Evolutionary conservation across 1,140 invertebrate genomes (phyloP).

Genomic region (Diachasma alloeum): DNA sequence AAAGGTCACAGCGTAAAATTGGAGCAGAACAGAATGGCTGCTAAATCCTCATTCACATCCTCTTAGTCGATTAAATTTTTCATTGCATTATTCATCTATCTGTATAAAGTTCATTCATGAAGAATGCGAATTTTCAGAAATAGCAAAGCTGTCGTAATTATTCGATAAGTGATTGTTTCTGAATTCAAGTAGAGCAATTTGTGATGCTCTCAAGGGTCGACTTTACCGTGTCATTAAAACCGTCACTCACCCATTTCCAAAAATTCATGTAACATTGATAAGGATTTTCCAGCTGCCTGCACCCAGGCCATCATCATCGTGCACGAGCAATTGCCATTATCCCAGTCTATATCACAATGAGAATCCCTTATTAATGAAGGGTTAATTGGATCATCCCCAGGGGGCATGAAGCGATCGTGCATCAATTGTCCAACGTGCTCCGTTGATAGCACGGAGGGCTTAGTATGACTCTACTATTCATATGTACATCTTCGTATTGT

Average conservation of each 20-base stretch:
- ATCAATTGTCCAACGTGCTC: conserved; percentile 24
- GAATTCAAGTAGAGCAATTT: too few relatives aligned
- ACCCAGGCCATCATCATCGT: conserved; percentile 19
- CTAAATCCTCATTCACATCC: too few relatives aligned
- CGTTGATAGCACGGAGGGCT: background rate
- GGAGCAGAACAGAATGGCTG: too few relatives aligned
- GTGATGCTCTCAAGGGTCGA: too few relatives aligned
- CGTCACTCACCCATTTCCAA: background rate
- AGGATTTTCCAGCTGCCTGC: conserved; percentile 19
- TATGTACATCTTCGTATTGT: background rate
- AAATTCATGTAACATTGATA: background rate
- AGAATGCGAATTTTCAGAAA: too few relatives aligned
- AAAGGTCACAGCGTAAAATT: too few relatives aligned
- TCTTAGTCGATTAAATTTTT: too few relatives aligned
- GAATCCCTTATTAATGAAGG: conserved; percentile 56
- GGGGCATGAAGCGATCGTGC: conserved; percentile 37
- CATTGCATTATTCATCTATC: too few relatives aligned
- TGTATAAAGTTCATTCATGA: too few relatives aligned
- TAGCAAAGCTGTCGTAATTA: too few relatives aligned
- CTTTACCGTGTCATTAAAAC: background rate
- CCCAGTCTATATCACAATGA: conserved; percentile 32
- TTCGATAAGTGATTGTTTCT: too few relatives aligned
- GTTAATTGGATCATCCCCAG: conserved; percentile 53
- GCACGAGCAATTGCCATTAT: conserved; percentile 46
- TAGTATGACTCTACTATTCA: background rate